Evolutionary conservation across 1,140 invertebrate species (phyloP), one percentile per base, ranked within the genome.

Genomic region (Tenebrio molitor): DNA sequence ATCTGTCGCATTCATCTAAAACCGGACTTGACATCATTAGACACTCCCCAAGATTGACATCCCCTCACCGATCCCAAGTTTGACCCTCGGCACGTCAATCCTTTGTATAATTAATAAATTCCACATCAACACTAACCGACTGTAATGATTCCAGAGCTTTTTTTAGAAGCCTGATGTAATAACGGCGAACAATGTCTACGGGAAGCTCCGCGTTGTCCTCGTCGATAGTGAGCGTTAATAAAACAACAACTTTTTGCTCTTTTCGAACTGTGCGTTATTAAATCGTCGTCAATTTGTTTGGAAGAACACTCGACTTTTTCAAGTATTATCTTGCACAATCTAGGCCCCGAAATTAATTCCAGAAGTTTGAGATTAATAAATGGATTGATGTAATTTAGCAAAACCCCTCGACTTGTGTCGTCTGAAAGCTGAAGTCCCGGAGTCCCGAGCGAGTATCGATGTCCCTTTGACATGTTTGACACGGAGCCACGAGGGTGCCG

Each of bases 51-150:
- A 58, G 50, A 58, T 58, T 58, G 50, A 58, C 50, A 23, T 58
- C 50, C 50, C 50, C 50, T 58, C 23, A 58, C 12, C 50, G 29
- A 25, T 58, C 2, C 23, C 50, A 58, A 29, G 21, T 58, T 29
- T 58, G 23, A 58, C 50, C 50, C 50, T 29, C 21, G 4, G 23
- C 5, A 29, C 23, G 50, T 29, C 23, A 29, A 29, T 29, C 50
- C 15, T 29, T 25, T 58, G 23, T 58, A 58, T 29, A 58, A 58
- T 58, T 58, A 25, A 58, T 58, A 29, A 58, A 58, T 58, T 58
- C 23, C 50, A 58, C 23, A 25, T 12, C 15, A 15, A 29, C 50
- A 29, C 50, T 29, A 14, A 29, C 23, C 23, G 19, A 58, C 21
- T 25, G n/a, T 58, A 14, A 29, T 25, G 50, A 58, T 50, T 50